Evolutionary conservation across 2,888 invertebrate species (phyloP).

Genomic region (Abscondita cerata): DNA sequence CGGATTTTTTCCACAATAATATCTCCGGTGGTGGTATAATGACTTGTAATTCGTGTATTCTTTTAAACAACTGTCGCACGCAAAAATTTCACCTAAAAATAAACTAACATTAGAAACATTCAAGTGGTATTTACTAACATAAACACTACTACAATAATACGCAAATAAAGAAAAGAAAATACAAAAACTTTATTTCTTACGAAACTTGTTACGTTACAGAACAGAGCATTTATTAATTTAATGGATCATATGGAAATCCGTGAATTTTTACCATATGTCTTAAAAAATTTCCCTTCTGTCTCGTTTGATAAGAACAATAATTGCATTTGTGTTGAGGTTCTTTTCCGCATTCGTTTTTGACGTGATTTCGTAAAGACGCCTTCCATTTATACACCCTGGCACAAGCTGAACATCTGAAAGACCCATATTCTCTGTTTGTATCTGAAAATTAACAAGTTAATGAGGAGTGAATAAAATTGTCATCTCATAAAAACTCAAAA

Average conservation of each 20-base stretch:
- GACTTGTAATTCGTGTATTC: not conserved
- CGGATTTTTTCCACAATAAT: slow-evolving; percentile 9
- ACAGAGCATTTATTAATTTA: too few relatives aligned
- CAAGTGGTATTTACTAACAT: too few relatives aligned
- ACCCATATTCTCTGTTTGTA: not conserved
- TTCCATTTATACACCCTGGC: not conserved
- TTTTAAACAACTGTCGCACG: not conserved
- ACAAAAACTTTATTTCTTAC: too few relatives aligned
- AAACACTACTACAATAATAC: too few relatives aligned
- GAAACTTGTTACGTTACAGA: too few relatives aligned
- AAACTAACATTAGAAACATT: not conserved
- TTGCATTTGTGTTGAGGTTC: slow-evolving; percentile 19
- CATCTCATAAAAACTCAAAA: too few relatives aligned
- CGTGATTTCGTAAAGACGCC: slow-evolving; percentile 43
- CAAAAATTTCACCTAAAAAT: not conserved
- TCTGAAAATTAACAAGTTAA: not conserved
- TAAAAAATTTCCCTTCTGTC: slow-evolving; percentile 13
- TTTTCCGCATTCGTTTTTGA: slow-evolving; percentile 21
- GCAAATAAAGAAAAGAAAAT: too few relatives aligned
- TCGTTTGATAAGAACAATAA: slow-evolving; percentile 11
- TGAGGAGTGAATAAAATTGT: too few relatives aligned
- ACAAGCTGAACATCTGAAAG: slow-evolving; percentile 6
- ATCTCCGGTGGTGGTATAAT: slow-evolving; percentile 1
- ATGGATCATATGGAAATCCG: too few relatives aligned
- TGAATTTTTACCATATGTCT: slow-evolving; percentile 8